Base-by-base conservation (phyloP, 1,140 invertebrate species). In the Triops cancriformis region DNA sequence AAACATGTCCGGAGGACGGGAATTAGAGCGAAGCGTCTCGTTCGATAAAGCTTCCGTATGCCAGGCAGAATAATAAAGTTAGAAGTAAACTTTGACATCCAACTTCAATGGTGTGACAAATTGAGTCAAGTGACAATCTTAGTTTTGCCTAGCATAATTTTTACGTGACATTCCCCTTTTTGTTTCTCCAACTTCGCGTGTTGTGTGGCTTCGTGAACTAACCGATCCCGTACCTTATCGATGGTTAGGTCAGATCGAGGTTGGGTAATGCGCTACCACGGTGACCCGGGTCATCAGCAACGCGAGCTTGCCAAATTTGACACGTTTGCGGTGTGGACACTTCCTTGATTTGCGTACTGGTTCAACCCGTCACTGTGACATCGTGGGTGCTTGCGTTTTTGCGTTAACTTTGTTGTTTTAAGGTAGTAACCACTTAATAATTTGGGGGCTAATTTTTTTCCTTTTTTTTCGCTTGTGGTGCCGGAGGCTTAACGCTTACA, bases 391-490 rank as follows among this genome's bases (percentile, higher is more conserved):
- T 64, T 64, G 51, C 51, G 51, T 64, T 64, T 37, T 37, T 64
- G 14, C 51, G 51, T 64, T 64, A 64, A 64, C 51, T 64, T 64
- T 64, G 51, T 64, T 64, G 51, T 64, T 64, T 37, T 64, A 64
- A 64, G 51, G 51, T 64, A 64, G 51, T 64, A 64, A 64, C 72
- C 37, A 28, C 27, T 73, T 73, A 41, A 73, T 73, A 72, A 73
- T 78, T 31, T 42, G 64, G 18, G 74, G 72, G 23, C 28, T 18
- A 26, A 42, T 43, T 42, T n/a, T 42, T 45, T 26, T 43, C 51
- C 31, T 26, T 28, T 28, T 41, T 41, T 37, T 41, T 37, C 26
- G 42, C 72, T 42, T 42, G 72, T 73, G 73, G 77, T 73, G 74
- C 74, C 23, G 73, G 73, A 37, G 72, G 72, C 73, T 78, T 43